phyloP scores from a whole-genome alignment of 2,113 vertebrate genomes.

The Argyrosomus japonicus region DNA sequence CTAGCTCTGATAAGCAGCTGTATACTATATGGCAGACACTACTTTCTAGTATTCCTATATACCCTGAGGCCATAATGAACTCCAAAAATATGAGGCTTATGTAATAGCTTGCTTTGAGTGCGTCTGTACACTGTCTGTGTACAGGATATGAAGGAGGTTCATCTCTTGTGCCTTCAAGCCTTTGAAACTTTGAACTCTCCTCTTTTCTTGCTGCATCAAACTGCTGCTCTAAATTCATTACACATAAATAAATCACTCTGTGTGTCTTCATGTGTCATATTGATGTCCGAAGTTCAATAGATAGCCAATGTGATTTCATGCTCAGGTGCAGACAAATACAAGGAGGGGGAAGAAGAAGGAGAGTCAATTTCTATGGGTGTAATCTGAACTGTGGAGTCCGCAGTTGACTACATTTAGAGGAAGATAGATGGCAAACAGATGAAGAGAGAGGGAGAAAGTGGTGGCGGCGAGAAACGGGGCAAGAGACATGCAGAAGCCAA shows the following conservation, averaged over 20 bases:
- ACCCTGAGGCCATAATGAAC: neutral
- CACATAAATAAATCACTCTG: slow-evolving; percentile 40
- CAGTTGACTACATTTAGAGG: slow-evolving; percentile 10
- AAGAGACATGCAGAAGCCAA: slow-evolving; percentile 20
- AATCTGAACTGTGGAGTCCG: slow-evolving; percentile 22
- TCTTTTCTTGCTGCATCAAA: slow-evolving; percentile 22
- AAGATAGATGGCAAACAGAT: slow-evolving; percentile 14
- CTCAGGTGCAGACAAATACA: slow-evolving; percentile 33
- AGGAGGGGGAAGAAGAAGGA: neutral
- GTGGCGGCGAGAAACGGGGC: neutral
- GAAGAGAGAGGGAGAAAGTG: slow-evolving; percentile 1
- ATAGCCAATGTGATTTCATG: slow-evolving; percentile 34
- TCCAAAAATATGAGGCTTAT: neutral
- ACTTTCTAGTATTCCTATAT: neutral
- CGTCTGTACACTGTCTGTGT: neutral
- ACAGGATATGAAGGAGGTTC: neutral
- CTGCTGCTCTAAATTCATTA: slow-evolving; percentile 50
- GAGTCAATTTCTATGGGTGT: slow-evolving; percentile 1
- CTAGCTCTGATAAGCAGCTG: neutral
- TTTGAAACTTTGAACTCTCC: slow-evolving; percentile 33
- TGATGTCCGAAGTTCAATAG: slow-evolving; percentile 38
- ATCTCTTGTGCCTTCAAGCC: slow-evolving; percentile 10
- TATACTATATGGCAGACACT: neutral
- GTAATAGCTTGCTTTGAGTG: slow-evolving; percentile 3
- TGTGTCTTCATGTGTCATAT: slow-evolving; percentile 43